Evolutionary conservation across 2,113 vertebrate genomes (phyloP), one percentile per base, ranked within the genome.

Genomic region (Lagopus muta): DNA sequence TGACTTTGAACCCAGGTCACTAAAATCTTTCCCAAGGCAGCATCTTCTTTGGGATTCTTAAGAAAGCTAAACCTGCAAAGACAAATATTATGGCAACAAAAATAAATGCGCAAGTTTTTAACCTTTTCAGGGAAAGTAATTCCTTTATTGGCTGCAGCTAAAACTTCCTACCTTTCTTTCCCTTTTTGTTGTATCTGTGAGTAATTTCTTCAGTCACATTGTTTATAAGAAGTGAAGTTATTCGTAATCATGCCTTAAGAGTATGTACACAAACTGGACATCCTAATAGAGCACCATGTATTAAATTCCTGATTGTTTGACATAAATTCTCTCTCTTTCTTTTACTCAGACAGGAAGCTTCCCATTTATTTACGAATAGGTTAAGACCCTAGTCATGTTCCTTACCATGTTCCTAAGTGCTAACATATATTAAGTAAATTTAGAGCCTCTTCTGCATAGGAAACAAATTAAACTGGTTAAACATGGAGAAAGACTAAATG

Each of bases 281-380:
- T 98, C 98, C 98, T 98, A 97, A 98, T 98, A 99, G 98, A 98
- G 98, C 97, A 97, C 98, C 90, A 98, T 98, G 97, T 98, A 99
- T 99, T 99, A 98, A 98, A 99, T 99, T 98, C 98, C 98, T 98
- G 98, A 98, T 98, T 99, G 99, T 99, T 99, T 99, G 99, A 99
- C 99, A 99, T 98, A 98, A 98, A 98, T 96, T 98, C 98, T 98
- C 98, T 98, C 98, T 98, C 98, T 98, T 98, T 99, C 97, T 98
- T 97, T 98, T 98, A 96, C 97, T 97, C 96, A 97, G 98, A 98
- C 98, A 98, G 98, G 98, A 99, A 99, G 98, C 98, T 98, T 98
- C 98, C 98, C 98, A 98, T 99, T 98, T 98, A 98, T 99, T 98
- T 98, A 98, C 95, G 97, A 96, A 97, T 93, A 97, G 98, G 98